Base-by-base conservation (phyloP, 2,888 invertebrate species). In the Pachycephus smyrnensis region DNA sequence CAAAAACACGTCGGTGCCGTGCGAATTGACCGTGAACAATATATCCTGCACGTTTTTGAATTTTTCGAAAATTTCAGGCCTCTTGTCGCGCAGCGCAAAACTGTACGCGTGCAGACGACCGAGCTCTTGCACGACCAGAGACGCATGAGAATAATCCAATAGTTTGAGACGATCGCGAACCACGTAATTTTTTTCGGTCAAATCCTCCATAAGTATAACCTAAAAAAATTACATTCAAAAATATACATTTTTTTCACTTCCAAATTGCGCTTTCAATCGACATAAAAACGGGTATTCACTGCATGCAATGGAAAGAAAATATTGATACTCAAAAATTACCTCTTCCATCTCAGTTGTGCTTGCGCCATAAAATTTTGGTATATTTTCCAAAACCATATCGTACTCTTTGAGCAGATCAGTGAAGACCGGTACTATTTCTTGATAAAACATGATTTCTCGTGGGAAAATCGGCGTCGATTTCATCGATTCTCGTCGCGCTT, bases 31-130 rank as follows among this genome's bases (percentile, higher is more conserved):
- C 12, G 12, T 37, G 37, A 37, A 37, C 12, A 37, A 37, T 37
- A 37, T 12, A 3, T 86, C 86, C 1, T 83, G 12, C 36, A 84
- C 79, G 1, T 30, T 35, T 30, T 77, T 77, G 0, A 85, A 36
- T 73, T 80, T 80, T 33, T 81, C 75, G 23, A 84, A 85, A 35
- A 73, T 71, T n/a, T 81, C 81, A 11, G 84, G 84, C 33, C 80
- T 79, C 35, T 81, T 79, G 68, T 73, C 77, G 1, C 84, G 83
- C 23, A 82, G 68, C 11, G 82, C 84, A 55, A 86, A 86, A 76
- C 81, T 82, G 12, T 81, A 80, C 11, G 86, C 85, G 33, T 86
- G 86, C 37, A 86, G 82, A 76, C 80, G 73, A 9, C 84, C 85
- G 11, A 86, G 75, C 31, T 75, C 32, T n/a, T 76, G 76, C 11